These are phyloP conservation scores for Uropetala carovei DNA, from an alignment of 2,888 invertebrate genomes.

Conservation along the genomic window DNA sequence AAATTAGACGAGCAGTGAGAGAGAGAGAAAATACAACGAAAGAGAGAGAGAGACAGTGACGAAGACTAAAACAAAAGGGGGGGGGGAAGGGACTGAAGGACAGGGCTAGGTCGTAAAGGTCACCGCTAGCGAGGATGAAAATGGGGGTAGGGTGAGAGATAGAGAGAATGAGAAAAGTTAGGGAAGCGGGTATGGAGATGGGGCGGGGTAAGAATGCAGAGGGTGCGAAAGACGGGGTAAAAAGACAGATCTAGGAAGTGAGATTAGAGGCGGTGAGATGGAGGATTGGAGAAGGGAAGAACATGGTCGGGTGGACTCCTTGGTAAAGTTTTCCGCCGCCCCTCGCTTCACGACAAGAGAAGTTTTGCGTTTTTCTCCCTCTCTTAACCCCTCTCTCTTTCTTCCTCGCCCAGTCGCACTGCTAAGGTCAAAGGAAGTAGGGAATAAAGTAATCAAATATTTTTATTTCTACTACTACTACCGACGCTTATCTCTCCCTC, in stretches of 20 bases:
- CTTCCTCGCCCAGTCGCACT: no score
- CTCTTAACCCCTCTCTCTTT: no score
- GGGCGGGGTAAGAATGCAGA: neutral
- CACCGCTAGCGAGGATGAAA: neutral
- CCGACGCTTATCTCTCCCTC: no score
- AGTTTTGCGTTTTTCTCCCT: neutral
- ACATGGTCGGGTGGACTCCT: slow-evolving; percentile 25
- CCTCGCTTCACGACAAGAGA: neutral
- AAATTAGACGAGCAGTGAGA: neutral
- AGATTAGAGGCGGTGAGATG: neutral
- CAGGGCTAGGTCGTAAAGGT: slow-evolving; percentile 18
- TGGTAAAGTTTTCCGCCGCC: slow-evolving; percentile 7
- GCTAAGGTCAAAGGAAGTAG: no score
- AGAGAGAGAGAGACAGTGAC: neutral
- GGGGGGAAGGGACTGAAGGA: neutral
- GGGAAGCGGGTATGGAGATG: neutral
- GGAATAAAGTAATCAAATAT: no score
- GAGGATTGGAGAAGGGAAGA: neutral
- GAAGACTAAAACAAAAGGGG: neutral
- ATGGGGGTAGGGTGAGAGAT: no score
- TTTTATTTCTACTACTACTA: no score
- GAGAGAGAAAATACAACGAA: neutral
- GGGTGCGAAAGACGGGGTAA: neutral
- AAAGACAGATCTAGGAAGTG: slow-evolving; percentile 35
- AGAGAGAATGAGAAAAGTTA: no score